Evolutionary conservation across 92 coral and sea anemone species (phyloP).

Genomic region (Heteractis magnifica): DNA sequence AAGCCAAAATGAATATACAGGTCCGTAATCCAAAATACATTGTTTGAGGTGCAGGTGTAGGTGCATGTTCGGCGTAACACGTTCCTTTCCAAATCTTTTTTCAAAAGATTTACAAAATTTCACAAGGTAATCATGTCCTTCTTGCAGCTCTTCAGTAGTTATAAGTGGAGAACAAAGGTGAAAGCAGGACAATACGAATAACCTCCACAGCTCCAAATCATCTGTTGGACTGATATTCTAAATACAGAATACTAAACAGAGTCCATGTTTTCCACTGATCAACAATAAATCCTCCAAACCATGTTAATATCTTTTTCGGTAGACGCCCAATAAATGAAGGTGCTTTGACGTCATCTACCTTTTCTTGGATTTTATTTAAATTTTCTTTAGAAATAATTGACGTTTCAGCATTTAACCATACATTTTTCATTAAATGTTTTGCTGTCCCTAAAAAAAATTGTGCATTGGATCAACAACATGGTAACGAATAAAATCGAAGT

Average conservation of each 20-base stretch:
- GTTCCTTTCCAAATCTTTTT: slow-evolving; percentile 31
- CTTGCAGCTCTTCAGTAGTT: slow-evolving; percentile 9
- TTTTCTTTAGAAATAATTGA: slow-evolving; percentile 10
- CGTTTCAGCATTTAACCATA: slow-evolving; percentile 28
- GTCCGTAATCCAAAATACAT: slow-evolving; percentile 44
- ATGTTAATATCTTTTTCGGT: slow-evolving; percentile 42
- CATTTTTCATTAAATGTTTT: slow-evolving; percentile 44
- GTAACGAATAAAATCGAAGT: slow-evolving; percentile 52
- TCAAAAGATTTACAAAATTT: slow-evolving; percentile 24
- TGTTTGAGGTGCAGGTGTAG: slow-evolving; percentile 31
- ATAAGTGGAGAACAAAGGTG: slow-evolving; percentile 33
- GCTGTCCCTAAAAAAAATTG: slow-evolving; percentile 32
- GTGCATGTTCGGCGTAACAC: slow-evolving; percentile 49
- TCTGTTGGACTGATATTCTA: slow-evolving; percentile 31
- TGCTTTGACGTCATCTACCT: slow-evolving; percentile 28
- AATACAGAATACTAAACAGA: slow-evolving; percentile 32
- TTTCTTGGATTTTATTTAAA: slow-evolving; percentile 26
- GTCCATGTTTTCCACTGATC: slow-evolving; percentile 63
- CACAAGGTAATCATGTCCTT: slow-evolving; percentile 8
- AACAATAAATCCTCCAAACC: slow-evolving; percentile 58
- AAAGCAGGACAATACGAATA: slow-evolving; percentile 43
- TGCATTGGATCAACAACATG: slow-evolving; percentile 45
- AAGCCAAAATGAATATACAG: slow-evolving; percentile 28
- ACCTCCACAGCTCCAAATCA: slow-evolving; percentile 50
- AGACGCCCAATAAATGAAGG: slow-evolving; percentile 47